Percentiles rank a stretch among this genome's conserved stretches.
Conservation (phyloP, 1,140 invertebrate genomes). For the Centruroides sculpturatus region DNA sequence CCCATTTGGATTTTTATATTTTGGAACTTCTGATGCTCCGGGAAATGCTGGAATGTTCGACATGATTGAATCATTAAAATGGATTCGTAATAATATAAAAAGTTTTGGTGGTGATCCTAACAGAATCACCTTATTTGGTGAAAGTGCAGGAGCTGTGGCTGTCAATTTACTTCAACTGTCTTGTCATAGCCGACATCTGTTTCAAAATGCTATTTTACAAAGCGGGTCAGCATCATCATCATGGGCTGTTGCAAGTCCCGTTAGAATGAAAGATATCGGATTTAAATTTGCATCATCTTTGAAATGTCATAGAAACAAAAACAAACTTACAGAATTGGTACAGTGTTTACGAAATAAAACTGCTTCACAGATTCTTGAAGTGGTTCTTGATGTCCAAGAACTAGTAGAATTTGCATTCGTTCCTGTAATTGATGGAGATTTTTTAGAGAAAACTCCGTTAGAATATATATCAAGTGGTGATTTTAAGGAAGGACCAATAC, state of each 20-base stretch:
- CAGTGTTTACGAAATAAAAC: slow-evolving; percentile 60
- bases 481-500: slow-evolving; percentile 83
- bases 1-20: no score
- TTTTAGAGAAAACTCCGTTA: slow-evolving; percentile 68
- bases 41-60: no score
- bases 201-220: slow-evolving; percentile 27
- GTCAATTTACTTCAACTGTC: slow-evolving; percentile 27
- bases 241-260: slow-evolving; percentile 77
- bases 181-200: slow-evolving; percentile 10
- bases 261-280: slow-evolving; percentile 57
- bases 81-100: slow-evolving; percentile 24
- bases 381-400: slow-evolving; percentile 57
- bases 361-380: slow-evolving; percentile 52
- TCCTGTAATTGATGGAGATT: slow-evolving; percentile 82
- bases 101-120: slow-evolving; percentile 24
- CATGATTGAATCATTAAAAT: no score
- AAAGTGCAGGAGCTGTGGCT: slow-evolving; percentile 27
- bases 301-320: slow-evolving; percentile 46
- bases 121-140: slow-evolving; percentile 36
- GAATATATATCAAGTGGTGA: slow-evolving; percentile 58
- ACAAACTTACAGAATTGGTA: slow-evolving; percentile 49
- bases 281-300: slow-evolving; percentile 69
- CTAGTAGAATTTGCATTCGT: slow-evolving; percentile 67
- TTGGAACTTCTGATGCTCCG: no score
- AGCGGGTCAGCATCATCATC: slow-evolving; percentile 44